Base-by-base conservation (phyloP, 1,140 invertebrate species). In the Ruditapes philippinarum region DNA sequence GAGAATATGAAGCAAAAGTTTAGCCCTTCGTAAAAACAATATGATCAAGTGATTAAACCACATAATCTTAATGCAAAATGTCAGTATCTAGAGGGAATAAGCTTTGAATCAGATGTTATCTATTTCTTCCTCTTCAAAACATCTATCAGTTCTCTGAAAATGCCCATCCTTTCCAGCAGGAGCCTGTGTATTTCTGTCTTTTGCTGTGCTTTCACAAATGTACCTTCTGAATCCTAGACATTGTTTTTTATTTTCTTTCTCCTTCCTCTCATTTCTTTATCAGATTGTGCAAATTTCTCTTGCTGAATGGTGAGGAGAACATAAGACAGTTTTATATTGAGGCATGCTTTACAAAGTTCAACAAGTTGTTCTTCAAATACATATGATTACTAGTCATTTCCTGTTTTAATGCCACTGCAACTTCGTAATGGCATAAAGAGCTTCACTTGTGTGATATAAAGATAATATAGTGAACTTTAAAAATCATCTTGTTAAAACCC, bases 51-150 rank as follows among this genome's bases (percentile, higher is more conserved):
- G 51, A 57, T 57, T 57, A 11, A 57, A 57, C 51, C 51, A 57
- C 51, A 14, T 57, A 57, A 5, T 57, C 51, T 57, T 57, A 57
- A 4, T 57, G 51, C 51, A 57, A 11, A 57, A 22, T 57, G 51
- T 14, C 51, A 57, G 51, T 57, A 14, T 57, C 17, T 22, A 57
- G 51, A 57, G 51, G n/a, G 51, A 14, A 57, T n/a, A 57, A 57
- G 51, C 51, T 22, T 57, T 7, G n/a, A 57, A n/a, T n/a, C 51
- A 22, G n/a, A 57, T 22, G 17, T n/a, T 57, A 57, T 57, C 51
- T 57, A 57, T 57, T 57, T 57, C 45, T 57, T 57, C 51, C n/a
- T n/a, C 51, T 57, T 57, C n/a, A 57, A 57, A 57, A n/a, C n/a
- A 57, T 57, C 51, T 5, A 57, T 57, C 51, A 57, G 51, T 57